Conservation (phyloP, 53 echinoderm and acorn worm species). For the Henricia sp. region DNA sequence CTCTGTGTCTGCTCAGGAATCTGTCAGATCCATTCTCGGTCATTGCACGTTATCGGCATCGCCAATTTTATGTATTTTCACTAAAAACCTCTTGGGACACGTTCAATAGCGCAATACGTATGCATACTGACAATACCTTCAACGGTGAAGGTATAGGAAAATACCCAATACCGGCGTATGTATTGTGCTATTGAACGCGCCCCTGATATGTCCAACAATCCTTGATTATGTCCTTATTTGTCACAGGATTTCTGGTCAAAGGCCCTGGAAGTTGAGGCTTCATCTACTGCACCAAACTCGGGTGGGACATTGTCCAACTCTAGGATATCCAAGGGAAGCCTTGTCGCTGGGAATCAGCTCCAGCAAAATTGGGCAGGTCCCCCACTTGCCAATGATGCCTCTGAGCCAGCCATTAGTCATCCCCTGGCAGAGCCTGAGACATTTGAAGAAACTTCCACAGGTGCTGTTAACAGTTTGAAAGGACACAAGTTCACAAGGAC, state of each 20-base stretch:
- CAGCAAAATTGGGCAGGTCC: not conserved
- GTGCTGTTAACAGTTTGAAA: not conserved
- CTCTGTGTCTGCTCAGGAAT: too few species aligned
- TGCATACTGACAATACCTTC: too few species aligned
- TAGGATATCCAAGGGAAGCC: not conserved
- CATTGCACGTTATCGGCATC: too few species aligned
- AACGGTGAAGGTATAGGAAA: too few species aligned
- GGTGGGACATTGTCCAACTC: not conserved
- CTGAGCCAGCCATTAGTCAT: not conserved
- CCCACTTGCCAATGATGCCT: slow-evolving; percentile 1
- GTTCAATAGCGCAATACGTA: too few species aligned
- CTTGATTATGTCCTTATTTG: too few species aligned
- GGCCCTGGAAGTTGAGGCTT: slow-evolving; percentile 49
- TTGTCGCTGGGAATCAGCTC: not conserved
- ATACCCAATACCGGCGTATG: too few species aligned
- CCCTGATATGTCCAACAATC: too few species aligned
- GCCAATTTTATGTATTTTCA: too few species aligned
- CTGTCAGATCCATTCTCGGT: too few species aligned
- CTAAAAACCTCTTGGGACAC: too few species aligned
- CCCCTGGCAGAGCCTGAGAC: not conserved
- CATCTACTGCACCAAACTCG: not conserved
- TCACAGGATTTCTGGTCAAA: slow-evolving; percentile 52
- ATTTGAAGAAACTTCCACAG: not conserved
- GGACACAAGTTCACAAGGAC: not conserved
- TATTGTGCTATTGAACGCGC: too few species aligned